Base-by-base conservation (phyloP, 2,797 vertebrate genomes). In the Florisuga fusca region DNA sequence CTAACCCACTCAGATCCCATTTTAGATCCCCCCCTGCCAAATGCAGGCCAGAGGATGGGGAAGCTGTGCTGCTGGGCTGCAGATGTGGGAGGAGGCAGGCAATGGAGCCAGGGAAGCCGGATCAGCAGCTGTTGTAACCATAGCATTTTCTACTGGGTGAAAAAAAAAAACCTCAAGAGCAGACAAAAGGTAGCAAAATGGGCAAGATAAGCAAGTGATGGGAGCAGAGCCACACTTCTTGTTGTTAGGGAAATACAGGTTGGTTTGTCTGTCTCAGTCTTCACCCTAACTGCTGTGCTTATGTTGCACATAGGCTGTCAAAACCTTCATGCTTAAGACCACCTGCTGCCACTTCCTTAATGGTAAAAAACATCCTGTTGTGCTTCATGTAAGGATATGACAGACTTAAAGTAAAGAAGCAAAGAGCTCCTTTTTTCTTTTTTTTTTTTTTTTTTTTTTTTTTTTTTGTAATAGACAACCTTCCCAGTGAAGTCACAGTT, bases 21-120 rank as follows among this genome's bases (percentile, higher is more conserved):
- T 71, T 54, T 25, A 6, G 22, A 53, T 88, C 41, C 15, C 13
- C 11, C 7, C 12, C 11, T 16, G 36, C 41, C 72, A 66, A 64
- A 25, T 2, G 1, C 27, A 27, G 58, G 31, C 7, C 23, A 43
- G 29, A 78, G 50, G 41, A 11, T 22, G 50, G 20, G 10, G 41
- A 77, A 63, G 64, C 76, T 59, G 34, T 63, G 59, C 55, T 71
- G 64, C 21, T 66, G 33, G 0, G 0, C 45, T 77, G 36, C 36
- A 54, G 51, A 4, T 46, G 73, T 33, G 43, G 50, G 45, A 76
- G 63, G 54, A 5, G 10, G 58, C 83, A 80, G 68, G 68, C 68
- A 27, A 6, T 18, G 14, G 59, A 69, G 75, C 15, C 6, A 34
- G 25, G 26, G 22, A 57, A 2, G 12, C 22, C 0, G 0, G 14